A percentile compares a stretch with the other conserved stretches of the same genome.
These are phyloP conservation scores for Lasioglossum villosulum DNA, from an alignment of 2,888 invertebrate genomes.

Conservation along the genomic window DNA sequence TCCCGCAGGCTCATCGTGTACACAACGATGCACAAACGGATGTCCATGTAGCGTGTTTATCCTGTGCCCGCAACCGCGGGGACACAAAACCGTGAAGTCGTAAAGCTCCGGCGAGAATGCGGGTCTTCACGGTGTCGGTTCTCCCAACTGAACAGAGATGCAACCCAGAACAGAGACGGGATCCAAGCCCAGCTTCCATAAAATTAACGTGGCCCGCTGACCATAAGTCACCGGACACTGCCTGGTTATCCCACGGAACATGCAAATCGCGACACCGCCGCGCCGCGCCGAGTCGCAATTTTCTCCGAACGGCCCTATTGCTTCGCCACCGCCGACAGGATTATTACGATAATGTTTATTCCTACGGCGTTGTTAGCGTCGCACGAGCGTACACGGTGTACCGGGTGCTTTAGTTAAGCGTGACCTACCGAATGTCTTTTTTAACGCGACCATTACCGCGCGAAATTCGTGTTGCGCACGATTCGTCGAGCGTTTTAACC, in stretches of 20 bases:
- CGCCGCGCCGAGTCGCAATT: background rate
- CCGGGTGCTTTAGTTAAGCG: background rate
- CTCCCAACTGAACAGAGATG: background rate
- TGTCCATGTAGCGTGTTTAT: slow-evolving; percentile 51
- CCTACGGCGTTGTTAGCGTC: background rate
- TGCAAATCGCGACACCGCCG: background rate
- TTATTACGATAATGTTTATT: background rate
- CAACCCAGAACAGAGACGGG: background rate
- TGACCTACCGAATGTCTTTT: background rate
- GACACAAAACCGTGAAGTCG: slow-evolving; percentile 52
- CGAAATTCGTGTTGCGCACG: background rate
- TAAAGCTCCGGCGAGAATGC: slow-evolving; percentile 39
- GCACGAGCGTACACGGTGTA: background rate
- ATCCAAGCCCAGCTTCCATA: slow-evolving; percentile 13
- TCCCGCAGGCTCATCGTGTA: slow-evolving; percentile 16
- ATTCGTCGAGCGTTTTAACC: no score
- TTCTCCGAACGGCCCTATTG: slow-evolving; percentile 8
- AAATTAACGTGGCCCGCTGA: slow-evolving; percentile 34
- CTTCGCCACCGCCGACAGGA: slow-evolving; percentile 7
- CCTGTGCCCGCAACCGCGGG: slow-evolving; percentile 30
- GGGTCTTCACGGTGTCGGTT: slow-evolving; percentile 19
- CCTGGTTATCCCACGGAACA: slow-evolving; percentile 3
- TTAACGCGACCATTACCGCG: background rate
- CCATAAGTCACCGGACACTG: slow-evolving; percentile 13
- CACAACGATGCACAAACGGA: background rate